Percentiles rank a stretch among this genome's conserved stretches.
These are phyloP conservation scores for Buphagus erythrorhynchus DNA, from an alignment of 2,797 vertebrate genomes.

Conservation along the genomic window DNA sequence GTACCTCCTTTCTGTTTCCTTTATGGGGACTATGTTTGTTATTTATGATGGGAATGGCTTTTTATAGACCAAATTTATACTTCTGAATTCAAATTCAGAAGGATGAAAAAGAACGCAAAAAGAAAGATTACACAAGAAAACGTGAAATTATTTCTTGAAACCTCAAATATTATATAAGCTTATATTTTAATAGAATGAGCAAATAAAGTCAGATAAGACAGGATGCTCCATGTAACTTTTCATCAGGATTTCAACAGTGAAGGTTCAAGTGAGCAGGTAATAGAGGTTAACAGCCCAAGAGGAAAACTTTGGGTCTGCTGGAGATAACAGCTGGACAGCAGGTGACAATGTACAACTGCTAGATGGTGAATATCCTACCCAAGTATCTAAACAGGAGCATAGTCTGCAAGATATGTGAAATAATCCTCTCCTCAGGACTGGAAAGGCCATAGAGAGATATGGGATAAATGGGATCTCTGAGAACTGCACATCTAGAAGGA, in stretches of 20 bases:
- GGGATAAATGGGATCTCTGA: not conserved
- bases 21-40: not conserved
- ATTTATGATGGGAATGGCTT: not conserved
- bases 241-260: not conserved
- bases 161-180: not conserved
- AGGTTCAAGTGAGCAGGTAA: not conserved
- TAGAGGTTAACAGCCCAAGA: not conserved
- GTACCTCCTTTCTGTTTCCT: not conserved
- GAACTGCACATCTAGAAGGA: accelerated
- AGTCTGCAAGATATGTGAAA: not conserved
- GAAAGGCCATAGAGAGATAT: not conserved
- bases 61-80: not conserved
- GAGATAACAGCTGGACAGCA: not conserved
- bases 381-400: not conserved
- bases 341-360: not conserved
- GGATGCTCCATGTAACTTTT: not conserved
- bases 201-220: not conserved
- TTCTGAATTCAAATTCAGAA: not conserved
- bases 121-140: not conserved
- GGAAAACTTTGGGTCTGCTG: not conserved
- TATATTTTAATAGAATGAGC: not conserved
- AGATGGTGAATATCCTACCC: not conserved
- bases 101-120: not conserved
- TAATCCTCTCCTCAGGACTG: not conserved
- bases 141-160: not conserved